A percentile compares a stretch with the other conserved stretches of the same genome.
phyloP scores from a whole-genome alignment of 2,888 invertebrate species.

The Mechanitis mazaeus region DNA sequence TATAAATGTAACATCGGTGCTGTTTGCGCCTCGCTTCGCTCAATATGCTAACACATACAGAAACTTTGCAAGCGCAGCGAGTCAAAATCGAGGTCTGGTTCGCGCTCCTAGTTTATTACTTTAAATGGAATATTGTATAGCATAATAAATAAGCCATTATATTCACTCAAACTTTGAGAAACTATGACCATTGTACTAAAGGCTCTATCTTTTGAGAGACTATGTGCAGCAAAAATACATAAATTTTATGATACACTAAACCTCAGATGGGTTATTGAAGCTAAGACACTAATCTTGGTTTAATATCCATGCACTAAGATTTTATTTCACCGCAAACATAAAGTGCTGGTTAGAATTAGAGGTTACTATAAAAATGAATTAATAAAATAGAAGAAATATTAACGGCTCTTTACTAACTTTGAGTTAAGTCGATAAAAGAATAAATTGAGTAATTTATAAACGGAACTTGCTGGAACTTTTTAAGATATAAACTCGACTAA shows the following conservation, averaged over 20 bases:
- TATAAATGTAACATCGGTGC: too few species aligned
- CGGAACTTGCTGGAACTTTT: not conserved
- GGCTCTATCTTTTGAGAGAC: too few species aligned
- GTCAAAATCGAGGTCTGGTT: too few species aligned
- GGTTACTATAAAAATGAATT: slow-evolving; percentile 65
- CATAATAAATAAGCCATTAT: not conserved
- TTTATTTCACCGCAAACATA: slow-evolving; percentile 43
- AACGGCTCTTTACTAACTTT: not conserved
- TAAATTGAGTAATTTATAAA: slow-evolving; percentile 1
- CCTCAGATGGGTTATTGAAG: slow-evolving; percentile 15
- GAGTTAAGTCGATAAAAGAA: not conserved
- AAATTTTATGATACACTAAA: slow-evolving; percentile 17
- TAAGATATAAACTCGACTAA: not conserved
- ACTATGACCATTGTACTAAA: not conserved
- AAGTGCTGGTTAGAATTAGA: slow-evolving; percentile 49
- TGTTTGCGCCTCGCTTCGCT: too few species aligned
- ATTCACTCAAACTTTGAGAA: not conserved
- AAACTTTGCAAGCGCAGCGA: too few species aligned
- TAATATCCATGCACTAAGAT: slow-evolving; percentile 33
- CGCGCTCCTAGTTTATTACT: too few species aligned
- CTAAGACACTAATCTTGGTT: slow-evolving; percentile 18
- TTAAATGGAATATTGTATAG: too few species aligned
- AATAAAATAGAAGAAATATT: slow-evolving; percentile 48
- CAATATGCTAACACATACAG: too few species aligned
- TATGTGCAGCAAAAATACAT: not conserved